phyloP scores from a whole-genome alignment of 2,888 invertebrate species.

The Prionchulus punctatus region DNA sequence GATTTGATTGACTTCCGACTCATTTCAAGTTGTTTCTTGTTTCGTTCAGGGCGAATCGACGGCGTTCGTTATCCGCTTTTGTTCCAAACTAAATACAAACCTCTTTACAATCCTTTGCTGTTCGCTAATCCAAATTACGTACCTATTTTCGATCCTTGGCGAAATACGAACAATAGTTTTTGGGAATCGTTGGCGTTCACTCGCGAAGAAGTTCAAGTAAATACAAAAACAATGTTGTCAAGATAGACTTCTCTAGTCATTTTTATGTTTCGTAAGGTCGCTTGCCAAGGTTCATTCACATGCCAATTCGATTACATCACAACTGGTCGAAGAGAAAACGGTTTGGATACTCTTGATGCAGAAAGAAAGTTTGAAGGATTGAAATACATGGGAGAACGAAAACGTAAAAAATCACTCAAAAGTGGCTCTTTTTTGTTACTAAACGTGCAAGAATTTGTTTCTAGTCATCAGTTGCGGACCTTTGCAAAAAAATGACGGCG shows the following conservation, averaged over 20 bases:
- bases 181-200: conserved; percentile 1
- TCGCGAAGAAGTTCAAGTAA: conserved; percentile 1
- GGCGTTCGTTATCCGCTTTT: conserved; percentile 5
- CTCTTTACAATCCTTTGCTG: conserved; percentile 12
- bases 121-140: conserved; percentile 15
- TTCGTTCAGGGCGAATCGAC: conserved; percentile 13
- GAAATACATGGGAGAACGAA: conserved; percentile 7
- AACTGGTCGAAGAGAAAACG: conserved; percentile 20
- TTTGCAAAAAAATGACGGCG: conserved; percentile 18
- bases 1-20: background rate
- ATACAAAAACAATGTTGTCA: background rate
- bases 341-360: conserved; percentile 18
- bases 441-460: background rate
- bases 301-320: conserved; percentile 21
- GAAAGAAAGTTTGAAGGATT: conserved; percentile 13
- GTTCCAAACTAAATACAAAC: conserved; percentile 9
- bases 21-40: conserved; percentile 6
- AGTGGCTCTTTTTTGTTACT: background rate
- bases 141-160: conserved; percentile 18
- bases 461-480: conserved; percentile 20
- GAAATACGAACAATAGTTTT: conserved; percentile 1
- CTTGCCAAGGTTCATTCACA: conserved; percentile 15
- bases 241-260: background rate
- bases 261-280: conserved; percentile 11
- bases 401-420: conserved; percentile 3